Conservation (phyloP, 2,113 vertebrate genomes). For the Erpornis zantholeuca region DNA sequence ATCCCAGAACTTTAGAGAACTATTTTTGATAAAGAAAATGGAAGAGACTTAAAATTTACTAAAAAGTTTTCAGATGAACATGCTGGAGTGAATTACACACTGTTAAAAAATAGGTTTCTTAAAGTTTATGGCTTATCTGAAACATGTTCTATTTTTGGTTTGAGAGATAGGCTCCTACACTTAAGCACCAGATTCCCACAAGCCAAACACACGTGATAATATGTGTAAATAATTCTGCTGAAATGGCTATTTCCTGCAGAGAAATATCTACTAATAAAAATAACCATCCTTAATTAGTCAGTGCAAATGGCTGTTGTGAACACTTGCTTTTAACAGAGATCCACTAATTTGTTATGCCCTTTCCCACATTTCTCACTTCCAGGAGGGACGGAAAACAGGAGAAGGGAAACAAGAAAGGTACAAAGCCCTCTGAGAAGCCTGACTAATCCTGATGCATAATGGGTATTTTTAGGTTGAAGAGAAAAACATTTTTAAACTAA, state of each 20-base stretch:
- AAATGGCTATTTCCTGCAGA: not conserved
- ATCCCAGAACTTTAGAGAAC: not conserved
- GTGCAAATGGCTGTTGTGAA: not conserved
- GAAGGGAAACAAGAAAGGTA: not conserved
- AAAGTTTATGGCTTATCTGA: not conserved
- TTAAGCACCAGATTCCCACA: not conserved
- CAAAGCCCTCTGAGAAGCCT: not conserved
- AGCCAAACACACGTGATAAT: not conserved
- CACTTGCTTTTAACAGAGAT: not conserved
- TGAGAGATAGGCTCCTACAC: not conserved
- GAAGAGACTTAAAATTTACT: not conserved
- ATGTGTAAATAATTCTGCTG: rapidly evolving
- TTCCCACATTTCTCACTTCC: not conserved
- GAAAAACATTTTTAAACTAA: not conserved
- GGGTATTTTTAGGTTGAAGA: not conserved
- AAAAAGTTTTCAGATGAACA: not conserved
- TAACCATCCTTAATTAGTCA: not conserved
- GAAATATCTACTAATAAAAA: not conserved
- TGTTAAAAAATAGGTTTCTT: not conserved
- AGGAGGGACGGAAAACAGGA: not conserved
- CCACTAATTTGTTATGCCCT: not conserved
- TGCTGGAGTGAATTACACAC: not conserved
- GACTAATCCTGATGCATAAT: not conserved
- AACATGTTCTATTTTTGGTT: not conserved
- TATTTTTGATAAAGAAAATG: not conserved